These are phyloP conservation scores for Cercocebus atys DNA, from an alignment of 2,113 vertebrate genomes.

Conservation along the genomic window DNA sequence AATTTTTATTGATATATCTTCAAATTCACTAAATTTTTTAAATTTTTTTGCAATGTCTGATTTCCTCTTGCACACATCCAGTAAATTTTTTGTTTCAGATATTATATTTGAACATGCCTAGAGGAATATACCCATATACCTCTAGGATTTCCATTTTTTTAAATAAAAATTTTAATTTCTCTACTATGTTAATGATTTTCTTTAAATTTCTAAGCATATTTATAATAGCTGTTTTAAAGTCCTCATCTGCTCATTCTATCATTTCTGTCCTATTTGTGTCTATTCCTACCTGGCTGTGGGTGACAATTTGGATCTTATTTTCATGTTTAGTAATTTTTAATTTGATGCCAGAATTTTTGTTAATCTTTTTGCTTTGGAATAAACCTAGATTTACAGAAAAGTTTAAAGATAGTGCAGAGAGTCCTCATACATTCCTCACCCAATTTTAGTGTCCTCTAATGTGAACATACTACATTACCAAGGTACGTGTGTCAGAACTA, in stretches of 20 bases:
- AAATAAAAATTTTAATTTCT: background rate
- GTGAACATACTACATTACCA: background rate
- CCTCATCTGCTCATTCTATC: background rate
- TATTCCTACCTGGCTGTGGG: background rate
- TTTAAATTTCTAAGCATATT: background rate
- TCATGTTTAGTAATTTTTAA: background rate
- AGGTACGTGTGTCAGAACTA: background rate
- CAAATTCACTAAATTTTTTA: background rate
- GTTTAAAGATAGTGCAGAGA: background rate
- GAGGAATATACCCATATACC: background rate
- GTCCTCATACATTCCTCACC: background rate
- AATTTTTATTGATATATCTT: background rate
- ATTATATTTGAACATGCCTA: background rate
- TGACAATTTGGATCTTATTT: background rate
- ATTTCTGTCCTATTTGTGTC: background rate
- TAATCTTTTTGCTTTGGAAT: background rate
- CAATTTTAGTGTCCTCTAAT: background rate
- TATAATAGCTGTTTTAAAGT: background rate
- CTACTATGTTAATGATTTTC: background rate
- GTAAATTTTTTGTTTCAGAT: background rate
- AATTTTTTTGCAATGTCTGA: background rate
- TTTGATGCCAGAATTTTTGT: background rate
- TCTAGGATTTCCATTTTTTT: background rate
- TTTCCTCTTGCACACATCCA: background rate
- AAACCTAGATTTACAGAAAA: background rate